phyloP scores from a whole-genome alignment of 2,113 vertebrate species.

The Dunckerocampus dactyliophorus region DNA sequence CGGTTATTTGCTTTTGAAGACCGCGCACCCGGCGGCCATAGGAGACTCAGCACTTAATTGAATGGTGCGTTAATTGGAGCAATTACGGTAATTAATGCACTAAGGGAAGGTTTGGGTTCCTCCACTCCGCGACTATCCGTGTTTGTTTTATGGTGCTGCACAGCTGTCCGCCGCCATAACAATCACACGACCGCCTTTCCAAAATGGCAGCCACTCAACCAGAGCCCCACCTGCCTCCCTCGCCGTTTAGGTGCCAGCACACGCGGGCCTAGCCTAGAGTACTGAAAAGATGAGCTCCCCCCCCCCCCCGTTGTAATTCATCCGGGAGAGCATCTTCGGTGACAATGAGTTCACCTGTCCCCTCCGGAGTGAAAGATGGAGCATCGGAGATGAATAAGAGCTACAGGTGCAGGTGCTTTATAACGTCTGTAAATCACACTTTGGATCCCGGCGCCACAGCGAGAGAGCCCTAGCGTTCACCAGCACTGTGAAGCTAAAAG shows the following conservation, averaged over 20 bases:
- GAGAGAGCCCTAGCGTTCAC: not conserved
- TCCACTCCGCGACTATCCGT: slow-evolving; percentile 7
- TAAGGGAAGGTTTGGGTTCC: slow-evolving; percentile 2
- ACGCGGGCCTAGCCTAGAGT: slow-evolving; percentile 7
- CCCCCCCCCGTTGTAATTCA: slow-evolving; percentile 38
- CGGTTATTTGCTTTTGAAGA: too few relatives aligned
- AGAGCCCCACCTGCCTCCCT: slow-evolving; percentile 5
- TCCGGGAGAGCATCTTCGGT: slow-evolving; percentile 36
- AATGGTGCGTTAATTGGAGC: too few relatives aligned
- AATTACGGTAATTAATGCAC: not conserved
- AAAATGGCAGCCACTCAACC: slow-evolving; percentile 16
- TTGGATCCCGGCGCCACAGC: slow-evolving; percentile 12
- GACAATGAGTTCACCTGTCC: slow-evolving; percentile 53
- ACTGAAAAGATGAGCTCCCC: slow-evolving; percentile 23
- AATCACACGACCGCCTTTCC: slow-evolving; percentile 1
- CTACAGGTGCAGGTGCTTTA: slow-evolving; percentile 29
- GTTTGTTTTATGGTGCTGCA: slow-evolving; percentile 8
- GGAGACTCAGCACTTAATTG: too few relatives aligned
- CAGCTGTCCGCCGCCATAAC: not conserved
- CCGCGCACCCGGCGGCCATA: too few relatives aligned
- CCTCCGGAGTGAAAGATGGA: slow-evolving; percentile 39
- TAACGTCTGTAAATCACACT: slow-evolving; percentile 46
- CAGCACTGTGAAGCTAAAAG: not conserved
- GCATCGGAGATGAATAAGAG: slow-evolving; percentile 43
- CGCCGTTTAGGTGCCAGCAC: slow-evolving; percentile 2